A percentile compares a stretch with the other conserved stretches of the same genome.
These are phyloP conservation scores for Nemopilema nomurai DNA, from an alignment of 30 jellyfish, hydroid and myxozoan genomes.

Conservation along the genomic window DNA sequence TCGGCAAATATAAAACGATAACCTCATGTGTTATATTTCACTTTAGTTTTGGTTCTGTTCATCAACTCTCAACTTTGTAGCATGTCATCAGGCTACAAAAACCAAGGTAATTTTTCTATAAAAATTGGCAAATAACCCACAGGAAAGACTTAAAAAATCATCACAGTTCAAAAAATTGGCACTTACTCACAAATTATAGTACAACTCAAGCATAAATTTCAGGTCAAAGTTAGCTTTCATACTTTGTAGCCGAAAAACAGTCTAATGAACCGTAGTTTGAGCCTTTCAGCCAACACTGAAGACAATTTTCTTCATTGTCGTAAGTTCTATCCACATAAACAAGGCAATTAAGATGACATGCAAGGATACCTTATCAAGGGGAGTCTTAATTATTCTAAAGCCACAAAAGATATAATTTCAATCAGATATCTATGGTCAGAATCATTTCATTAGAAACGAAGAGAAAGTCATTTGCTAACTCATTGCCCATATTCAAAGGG, in stretches of 20 bases:
- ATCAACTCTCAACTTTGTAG: too few relatives aligned
- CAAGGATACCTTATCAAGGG: background rate
- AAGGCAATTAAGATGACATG: background rate
- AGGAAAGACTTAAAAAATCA: too few relatives aligned
- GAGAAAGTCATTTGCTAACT: background rate
- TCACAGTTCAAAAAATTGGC: too few relatives aligned
- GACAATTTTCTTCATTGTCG: background rate
- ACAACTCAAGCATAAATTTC: too few relatives aligned
- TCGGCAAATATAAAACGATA: too few relatives aligned
- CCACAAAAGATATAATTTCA: background rate
- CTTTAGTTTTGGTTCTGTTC: too few relatives aligned
- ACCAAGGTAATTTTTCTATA: too few relatives aligned
- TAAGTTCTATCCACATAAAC: background rate
- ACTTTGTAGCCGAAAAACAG: background rate
- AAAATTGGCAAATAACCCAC: too few relatives aligned
- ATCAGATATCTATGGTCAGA: background rate
- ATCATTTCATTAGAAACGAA: background rate
- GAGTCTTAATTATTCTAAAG: too few relatives aligned
- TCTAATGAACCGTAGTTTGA: background rate
- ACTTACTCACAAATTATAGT: too few relatives aligned
- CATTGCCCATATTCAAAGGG: background rate
- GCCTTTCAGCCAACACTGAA: background rate
- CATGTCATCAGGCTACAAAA: too few relatives aligned
- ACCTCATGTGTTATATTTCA: too few relatives aligned
- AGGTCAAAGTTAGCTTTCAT: background rate